Percentiles rank a stretch among this genome's conserved stretches.
Conservation (phyloP, 2,113 vertebrate genomes). For the Rhinoptilus africanus region DNA sequence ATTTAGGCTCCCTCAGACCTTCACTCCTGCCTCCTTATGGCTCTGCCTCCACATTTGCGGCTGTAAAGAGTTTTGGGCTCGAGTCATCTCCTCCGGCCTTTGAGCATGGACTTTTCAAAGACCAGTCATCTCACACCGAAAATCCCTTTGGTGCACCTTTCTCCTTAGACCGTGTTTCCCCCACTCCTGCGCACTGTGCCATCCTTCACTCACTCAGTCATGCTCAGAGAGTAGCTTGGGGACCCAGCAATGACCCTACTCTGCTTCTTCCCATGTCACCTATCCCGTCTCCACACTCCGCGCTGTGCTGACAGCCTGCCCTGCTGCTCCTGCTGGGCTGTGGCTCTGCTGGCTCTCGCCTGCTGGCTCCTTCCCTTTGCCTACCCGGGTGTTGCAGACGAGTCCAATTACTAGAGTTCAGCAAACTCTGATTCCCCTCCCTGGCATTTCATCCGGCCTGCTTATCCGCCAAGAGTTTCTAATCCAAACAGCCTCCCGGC, state of each 20-base stretch:
- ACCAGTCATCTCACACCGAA: not conserved
- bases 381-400: not conserved
- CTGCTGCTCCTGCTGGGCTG: not conserved
- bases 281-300: accelerated
- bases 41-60: not conserved
- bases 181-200: accelerated
- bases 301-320: not conserved
- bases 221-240: not conserved
- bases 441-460: conserved; percentile 51
- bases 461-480: conserved; percentile 24
- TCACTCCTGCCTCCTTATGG: not conserved
- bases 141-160: not conserved
- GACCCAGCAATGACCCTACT: accelerated
- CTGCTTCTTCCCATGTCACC: not conserved
- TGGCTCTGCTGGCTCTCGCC: not conserved
- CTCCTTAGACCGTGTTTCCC: not conserved
- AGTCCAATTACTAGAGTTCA: conserved; percentile 46
- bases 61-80: not conserved
- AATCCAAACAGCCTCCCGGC: conserved; percentile 59
- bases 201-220: not conserved
- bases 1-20: not conserved
- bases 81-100: not conserved
- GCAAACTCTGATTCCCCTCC: conserved; percentile 41
- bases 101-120: not conserved
- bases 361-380: not conserved